Evolutionary conservation across 1,140 invertebrate species (phyloP), one percentile per base, ranked within the genome.

Genomic region (Paralvinella palmiformis): DNA sequence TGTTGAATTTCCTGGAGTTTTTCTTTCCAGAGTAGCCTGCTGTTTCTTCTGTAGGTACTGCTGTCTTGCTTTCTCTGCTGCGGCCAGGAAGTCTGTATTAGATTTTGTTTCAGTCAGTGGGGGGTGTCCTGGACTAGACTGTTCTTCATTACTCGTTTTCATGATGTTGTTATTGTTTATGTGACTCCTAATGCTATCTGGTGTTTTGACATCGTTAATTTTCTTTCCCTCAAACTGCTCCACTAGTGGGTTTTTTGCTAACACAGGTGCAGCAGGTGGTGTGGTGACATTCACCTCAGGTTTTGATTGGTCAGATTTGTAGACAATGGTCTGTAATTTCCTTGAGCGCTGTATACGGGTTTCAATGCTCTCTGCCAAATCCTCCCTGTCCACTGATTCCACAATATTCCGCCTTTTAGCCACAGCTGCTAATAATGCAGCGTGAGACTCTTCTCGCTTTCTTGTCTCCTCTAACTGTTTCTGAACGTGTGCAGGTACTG

Each of bases 321-420:
- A 63, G 33, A 63, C 53, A 5, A 48, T 44, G 4, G 58, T 60
- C 53, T 63, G 62, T 5, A 63, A 33, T 32, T 63, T 63, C 32
- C 37, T 55, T 10, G 31, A 35, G 15, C 35, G 33, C 27, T 63
- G 62, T 20, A 63, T 55, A 17, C 62, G 50, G 10, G 4, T 36
- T 36, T 63, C 62, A 33, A 63, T 63, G 62, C 52, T 56, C 7
- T 63, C 62, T 13, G 62, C 62, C 62, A 63, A 13, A 13, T 37
- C 10, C 29, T 57, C 50, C 33, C n/a, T 55, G 32, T 56, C 53
- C 7, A 31, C n/a, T 27, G n/a, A 27, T 20, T 63, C 62, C 17
- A 63, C 32, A 17, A 63, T n/a, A 15, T 35, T 63, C 17, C 62
- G 50, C 15, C 62, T 24, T 33, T 57, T 63, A 4, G 32, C n/a